These are phyloP conservation scores for Arvicanthis niloticus DNA, from an alignment of 2,113 vertebrate species.

Conservation along the genomic window DNA sequence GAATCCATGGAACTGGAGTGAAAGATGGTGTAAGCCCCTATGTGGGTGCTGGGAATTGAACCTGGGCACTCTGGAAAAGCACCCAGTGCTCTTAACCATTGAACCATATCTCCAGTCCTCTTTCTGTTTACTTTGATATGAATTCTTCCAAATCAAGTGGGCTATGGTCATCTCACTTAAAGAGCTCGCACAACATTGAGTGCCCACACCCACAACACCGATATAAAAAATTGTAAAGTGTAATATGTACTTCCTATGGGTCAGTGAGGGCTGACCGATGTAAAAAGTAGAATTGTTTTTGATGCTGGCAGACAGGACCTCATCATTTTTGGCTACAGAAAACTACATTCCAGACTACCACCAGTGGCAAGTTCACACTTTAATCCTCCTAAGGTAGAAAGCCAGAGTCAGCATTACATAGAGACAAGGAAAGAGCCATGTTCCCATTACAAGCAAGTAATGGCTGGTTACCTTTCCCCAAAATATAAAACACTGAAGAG, in stretches of 20 bases:
- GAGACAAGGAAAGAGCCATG: not conserved
- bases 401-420: fast-evolving
- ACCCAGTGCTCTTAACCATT: not conserved
- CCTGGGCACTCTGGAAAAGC: not conserved
- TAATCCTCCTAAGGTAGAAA: slow-evolving; percentile 37
- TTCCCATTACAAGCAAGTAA: not conserved
- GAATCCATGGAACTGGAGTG: not conserved
- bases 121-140: slow-evolving; percentile 1
- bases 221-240: slow-evolving; percentile 38
- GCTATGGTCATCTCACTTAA: not conserved
- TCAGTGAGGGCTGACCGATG: slow-evolving; percentile 52
- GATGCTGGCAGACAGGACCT: slow-evolving; percentile 41
- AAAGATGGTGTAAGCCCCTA: not conserved
- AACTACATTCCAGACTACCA: slow-evolving; percentile 37
- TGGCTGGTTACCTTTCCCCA: not conserved
- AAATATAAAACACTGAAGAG: not conserved
- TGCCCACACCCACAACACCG: not conserved
- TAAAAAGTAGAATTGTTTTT: slow-evolving; percentile 49
- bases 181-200: not conserved
- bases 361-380: not conserved
- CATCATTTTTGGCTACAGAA: slow-evolving; percentile 45
- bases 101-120: not conserved
- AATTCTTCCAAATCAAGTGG: slow-evolving; percentile 44
- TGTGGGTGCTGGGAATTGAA: not conserved
- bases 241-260: not conserved